Evolutionary conservation across 1,140 invertebrate species (phyloP), one percentile per base, ranked within the genome.

Genomic region (Telenomus remus): DNA sequence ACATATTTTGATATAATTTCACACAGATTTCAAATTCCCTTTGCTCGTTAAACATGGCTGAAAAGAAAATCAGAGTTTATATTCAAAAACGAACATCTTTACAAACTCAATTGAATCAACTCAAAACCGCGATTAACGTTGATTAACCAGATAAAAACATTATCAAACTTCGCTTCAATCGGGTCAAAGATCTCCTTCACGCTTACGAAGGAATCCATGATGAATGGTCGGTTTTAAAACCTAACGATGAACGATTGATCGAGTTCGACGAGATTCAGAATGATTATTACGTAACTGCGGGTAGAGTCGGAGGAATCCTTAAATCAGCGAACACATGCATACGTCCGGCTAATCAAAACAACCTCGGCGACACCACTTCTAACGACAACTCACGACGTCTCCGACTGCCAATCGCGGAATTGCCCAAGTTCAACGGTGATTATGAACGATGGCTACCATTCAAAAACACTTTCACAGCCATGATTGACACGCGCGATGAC

Each of bases 401-500:
- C 6, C 11, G 13, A 42, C 42, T 55, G 11, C 53, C 53, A 7
- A 11, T 1, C 4, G 13, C 44, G 0, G 27, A 47, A 27, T 8
- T 59, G 7, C 59, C 47, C 1, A 50, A 61, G 43, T 51, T 61
- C 27, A 1, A 27, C 14, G 59, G 59, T 10, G 48, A 61, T 13
- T 51, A 51, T 19, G 47, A 60, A 42, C 12, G 55, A 33, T 71
- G 66, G 57, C 15, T 55, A 13, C 15, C 53, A 0, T 73, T 37
- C 19, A 59, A 65, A 37, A 73, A 73, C 27, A 12, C 27, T 2
- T 73, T 65, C 47, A 12, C 37, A 0, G 34, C 46, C 0, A 71
- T 79, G 56, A 68, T 74, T 13, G 69, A 76, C 39, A 9, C 46
- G 19, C 73, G 69, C 0, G 49, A 11, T 0, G 73, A 76, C 34